Percentiles rank a stretch among this genome's conserved stretches.
These are phyloP conservation scores for Mythimna pallens DNA, from an alignment of 2,888 invertebrate species.

Conservation along the genomic window DNA sequence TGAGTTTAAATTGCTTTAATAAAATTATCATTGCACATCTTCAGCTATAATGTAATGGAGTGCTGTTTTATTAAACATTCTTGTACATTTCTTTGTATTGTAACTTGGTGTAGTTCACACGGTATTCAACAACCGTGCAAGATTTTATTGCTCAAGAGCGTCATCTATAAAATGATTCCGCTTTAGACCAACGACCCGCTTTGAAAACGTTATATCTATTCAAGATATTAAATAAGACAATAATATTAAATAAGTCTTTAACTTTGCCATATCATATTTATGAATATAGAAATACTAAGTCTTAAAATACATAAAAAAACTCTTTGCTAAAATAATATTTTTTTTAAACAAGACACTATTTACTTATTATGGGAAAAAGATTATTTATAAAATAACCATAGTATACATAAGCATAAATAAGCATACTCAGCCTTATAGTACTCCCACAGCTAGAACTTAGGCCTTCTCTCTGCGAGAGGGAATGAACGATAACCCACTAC, in stretches of 20 bases:
- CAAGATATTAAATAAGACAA: not conserved
- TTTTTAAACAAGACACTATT: not conserved
- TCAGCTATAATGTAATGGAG: slow-evolving; percentile 65
- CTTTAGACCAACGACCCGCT: slow-evolving; percentile 42
- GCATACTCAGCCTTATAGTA: no score
- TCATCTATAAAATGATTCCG: slow-evolving; percentile 37
- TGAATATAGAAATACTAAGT: not conserved
- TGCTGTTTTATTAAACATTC: slow-evolving; percentile 71
- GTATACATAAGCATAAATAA: not conserved
- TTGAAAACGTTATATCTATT: slow-evolving; percentile 8
- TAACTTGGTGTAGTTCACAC: slow-evolving; percentile 64
- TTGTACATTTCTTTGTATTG: slow-evolving; percentile 66
- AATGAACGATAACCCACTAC: no score
- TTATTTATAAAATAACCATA: not conserved
- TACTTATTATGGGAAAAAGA: not conserved
- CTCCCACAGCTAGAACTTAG: no score
- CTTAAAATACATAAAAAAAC: not conserved
- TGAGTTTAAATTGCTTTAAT: slow-evolving; percentile 45
- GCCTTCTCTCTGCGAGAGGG: no score
- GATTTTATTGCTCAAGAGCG: slow-evolving; percentile 49
- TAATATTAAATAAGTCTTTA: no score
- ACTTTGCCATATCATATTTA: not conserved
- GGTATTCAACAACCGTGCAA: slow-evolving; percentile 59
- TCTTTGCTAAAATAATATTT: no score
- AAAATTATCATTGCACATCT: slow-evolving; percentile 46